Evolutionary conservation across 1,140 invertebrate genomes (phyloP), one percentile per base, ranked within the genome.

Genomic region (Anastrepha obliqua): DNA sequence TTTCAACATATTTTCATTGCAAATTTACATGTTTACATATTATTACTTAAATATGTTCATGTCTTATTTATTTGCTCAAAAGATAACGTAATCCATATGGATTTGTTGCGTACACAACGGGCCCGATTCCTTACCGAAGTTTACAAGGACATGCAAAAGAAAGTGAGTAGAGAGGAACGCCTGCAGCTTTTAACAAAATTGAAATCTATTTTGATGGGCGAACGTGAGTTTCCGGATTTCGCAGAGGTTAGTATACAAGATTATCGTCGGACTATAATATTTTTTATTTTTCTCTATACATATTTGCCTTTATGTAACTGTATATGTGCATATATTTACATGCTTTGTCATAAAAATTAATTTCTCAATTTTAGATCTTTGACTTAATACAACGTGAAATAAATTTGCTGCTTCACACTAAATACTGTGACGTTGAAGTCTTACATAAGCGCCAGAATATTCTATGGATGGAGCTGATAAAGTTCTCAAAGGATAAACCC

Each of bases 31-130:
- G 29, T 29, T 29, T 29, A 29, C 29, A 29, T 29, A 29, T 29
- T 29, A 29, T 29, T 29, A 29, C 29, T 29, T 29, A 29, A 29
- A 29, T 29, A 29, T 29, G 29, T 29, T 29, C 29, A 29, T 29
- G 29, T 29, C 29, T 29, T 29, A 29, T 29, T 29, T 11, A 65
- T 58, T 58, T 70, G n/a, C 15, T 47, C 15, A 86, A 67, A 64
- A 87, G 93, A 93, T 29, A 92, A 93, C 11, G 88, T 92, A 3
- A 92, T 95, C 13, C 93, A 95, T 67, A 94, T 96, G 94, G 93
- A 95, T 59, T 94, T 95, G 4, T 88, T 95, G 60, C 95, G 94
- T 86, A 95, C 94, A 0, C 95, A 96, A 90, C 94, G 94, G 64
- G 95, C 95, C 2, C 93, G 94, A 0, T 94, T 95, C 78, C 94